Conservation (phyloP, 1,140 invertebrate species). For the Homarus americanus region DNA sequence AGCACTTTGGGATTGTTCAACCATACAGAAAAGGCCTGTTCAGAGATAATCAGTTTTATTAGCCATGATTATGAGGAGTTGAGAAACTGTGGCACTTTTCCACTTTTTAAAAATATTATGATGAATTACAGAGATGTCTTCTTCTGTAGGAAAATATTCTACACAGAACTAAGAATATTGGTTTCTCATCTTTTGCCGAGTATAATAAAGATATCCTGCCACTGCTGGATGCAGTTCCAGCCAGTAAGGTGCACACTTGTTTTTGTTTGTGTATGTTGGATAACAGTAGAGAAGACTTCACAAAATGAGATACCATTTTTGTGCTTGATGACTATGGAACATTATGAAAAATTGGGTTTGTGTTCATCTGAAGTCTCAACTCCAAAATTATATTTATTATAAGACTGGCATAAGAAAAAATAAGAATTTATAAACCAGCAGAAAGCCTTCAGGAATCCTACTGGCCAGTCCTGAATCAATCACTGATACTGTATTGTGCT, state of each 20-base stretch:
- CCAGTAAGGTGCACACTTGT: background rate
- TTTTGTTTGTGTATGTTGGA: background rate
- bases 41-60: background rate
- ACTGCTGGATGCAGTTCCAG: background rate
- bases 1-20: background rate
- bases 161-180: background rate
- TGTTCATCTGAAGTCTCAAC: background rate
- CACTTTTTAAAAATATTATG: background rate
- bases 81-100: conserved; percentile 5
- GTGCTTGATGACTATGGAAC: background rate
- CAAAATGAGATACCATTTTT: background rate
- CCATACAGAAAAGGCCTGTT: background rate
- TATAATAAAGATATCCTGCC: background rate
- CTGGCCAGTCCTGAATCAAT: conserved; percentile 7
- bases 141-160: background rate
- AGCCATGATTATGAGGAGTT: conserved; percentile 10
- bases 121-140: background rate
- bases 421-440: background rate
- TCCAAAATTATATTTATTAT: background rate
- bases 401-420: background rate
- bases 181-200: background rate
- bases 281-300: background rate
- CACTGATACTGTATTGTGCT: conserved; percentile 19
- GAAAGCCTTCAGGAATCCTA: conserved; percentile 2
- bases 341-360: background rate